Conservation (phyloP, 2,113 vertebrate genomes). For the Dinomys branickii region DNA sequence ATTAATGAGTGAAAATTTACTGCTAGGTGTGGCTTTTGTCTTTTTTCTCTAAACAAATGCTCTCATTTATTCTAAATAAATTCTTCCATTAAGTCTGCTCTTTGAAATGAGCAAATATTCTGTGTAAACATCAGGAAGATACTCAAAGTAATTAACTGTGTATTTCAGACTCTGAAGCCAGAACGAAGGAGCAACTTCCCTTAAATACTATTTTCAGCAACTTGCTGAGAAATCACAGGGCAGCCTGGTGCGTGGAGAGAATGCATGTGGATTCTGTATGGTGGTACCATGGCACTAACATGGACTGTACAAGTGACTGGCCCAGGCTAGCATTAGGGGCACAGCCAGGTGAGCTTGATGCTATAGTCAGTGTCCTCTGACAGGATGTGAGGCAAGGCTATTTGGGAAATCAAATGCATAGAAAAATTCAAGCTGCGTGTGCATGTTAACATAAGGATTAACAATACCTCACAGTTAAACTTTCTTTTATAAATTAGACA, state of each 20-base stretch:
- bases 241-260: neutral
- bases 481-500: slow-evolving; percentile 54
- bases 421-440: slow-evolving; percentile 35
- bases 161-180: slow-evolving; percentile 18
- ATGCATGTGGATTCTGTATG: neutral
- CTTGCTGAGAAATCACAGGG: slow-evolving; percentile 58
- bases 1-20: neutral
- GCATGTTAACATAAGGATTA: slow-evolving; percentile 47
- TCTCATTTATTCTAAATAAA: slow-evolving; percentile 4
- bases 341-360: slow-evolving; percentile 38
- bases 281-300: neutral
- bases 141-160: slow-evolving; percentile 40
- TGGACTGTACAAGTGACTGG: neutral
- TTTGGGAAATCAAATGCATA: slow-evolving; percentile 57
- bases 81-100: neutral
- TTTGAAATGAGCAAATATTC: slow-evolving; percentile 50
- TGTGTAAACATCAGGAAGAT: slow-evolving; percentile 51
- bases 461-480: slow-evolving; percentile 40
- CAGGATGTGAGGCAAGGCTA: slow-evolving; percentile 29
- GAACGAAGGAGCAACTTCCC: neutral
- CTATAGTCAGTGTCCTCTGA: neutral
- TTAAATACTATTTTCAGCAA: slow-evolving; percentile 9
- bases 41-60: neutral
- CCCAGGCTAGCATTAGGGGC: neutral
- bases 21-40: slow-evolving; percentile 16